Conservation (phyloP, 2,113 vertebrate species). For the Solenodon paradoxus region DNA sequence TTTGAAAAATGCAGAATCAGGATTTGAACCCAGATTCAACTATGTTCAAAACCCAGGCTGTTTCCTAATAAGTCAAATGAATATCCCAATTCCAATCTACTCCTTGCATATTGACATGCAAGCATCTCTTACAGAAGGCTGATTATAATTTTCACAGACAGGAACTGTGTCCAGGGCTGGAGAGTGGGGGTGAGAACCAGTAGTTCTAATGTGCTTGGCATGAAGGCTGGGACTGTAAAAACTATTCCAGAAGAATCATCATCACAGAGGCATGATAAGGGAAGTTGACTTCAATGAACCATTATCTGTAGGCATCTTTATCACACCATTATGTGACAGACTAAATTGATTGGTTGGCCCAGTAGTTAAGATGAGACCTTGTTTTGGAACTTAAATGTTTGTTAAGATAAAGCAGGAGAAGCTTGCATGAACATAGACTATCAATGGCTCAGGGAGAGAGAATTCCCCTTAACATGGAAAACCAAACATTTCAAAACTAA, state of each 20-base stretch:
- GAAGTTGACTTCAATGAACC: neutral
- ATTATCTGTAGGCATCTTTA: neutral
- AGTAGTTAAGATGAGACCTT: neutral
- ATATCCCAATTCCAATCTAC: neutral
- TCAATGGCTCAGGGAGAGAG: neutral
- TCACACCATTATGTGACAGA: neutral
- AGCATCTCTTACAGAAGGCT: neutral
- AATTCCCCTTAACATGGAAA: neutral
- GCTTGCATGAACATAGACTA: neutral
- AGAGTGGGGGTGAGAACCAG: neutral
- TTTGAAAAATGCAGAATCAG: neutral
- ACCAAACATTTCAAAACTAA: conserved; percentile 9
- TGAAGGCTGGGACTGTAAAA: neutral
- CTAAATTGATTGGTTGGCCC: neutral
- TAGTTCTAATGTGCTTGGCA: neutral
- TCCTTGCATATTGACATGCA: neutral
- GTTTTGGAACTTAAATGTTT: neutral
- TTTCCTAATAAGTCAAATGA: conserved; percentile 23
- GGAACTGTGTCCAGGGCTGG: neutral
- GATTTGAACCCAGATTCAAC: conserved; percentile 34
- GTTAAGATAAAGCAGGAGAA: neutral
- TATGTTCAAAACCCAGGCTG: neutral
- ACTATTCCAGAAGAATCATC: neutral
- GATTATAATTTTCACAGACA: neutral
- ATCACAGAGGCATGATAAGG: neutral